Evolutionary conservation across 2,888 invertebrate genomes (phyloP), one percentile per base, ranked within the genome.

Genomic region (Ypsolopha scabrella): DNA sequence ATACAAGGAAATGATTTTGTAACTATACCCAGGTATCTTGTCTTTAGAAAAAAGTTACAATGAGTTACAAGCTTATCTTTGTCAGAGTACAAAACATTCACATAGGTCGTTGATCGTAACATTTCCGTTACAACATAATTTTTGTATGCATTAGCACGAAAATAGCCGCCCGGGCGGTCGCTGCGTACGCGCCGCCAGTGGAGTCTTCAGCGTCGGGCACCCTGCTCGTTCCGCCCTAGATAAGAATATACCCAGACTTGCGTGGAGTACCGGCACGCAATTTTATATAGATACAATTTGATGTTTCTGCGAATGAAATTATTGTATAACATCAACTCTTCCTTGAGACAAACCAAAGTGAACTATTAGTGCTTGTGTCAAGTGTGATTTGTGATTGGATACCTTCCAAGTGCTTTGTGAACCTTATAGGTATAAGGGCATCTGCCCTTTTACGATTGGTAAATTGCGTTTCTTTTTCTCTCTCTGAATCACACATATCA

Each of bases 51-150:
- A 2, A 43, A 7, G 8, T 8, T 8, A 2, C 44, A 43, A 6
- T 49, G 6, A 24, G 2, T 2, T 24, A 8, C 39, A 51, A 38
- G 41, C 33, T 63, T 67, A 69, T 68, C 63, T 66, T 41, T 51
- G 14, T n/a, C 41, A 51, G 14, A 48, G 49, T 51, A 51, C 46
- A 14, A 36, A 46, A 54, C 41, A 41, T 53, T 53, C 50, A 52
- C 67, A 68, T 69, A 72, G 85, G 86, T 85, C 85, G 81, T 77
- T 83, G 83, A 82, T 85, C 86, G 86, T 86, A 72, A 79, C 80
- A 80, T 80, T 83, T 82, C 78, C 76, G 74, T 79, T 79, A 76
- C 77, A 75, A 78, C 77, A 72, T 75, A 70, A 77, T 75, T 81
- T 80, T 82, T 78, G 73, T 80, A 68, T 78, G 77, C 76, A 75